Base-by-base conservation (phyloP, 2,888 invertebrate genomes). In the Torymus texanus region DNA sequence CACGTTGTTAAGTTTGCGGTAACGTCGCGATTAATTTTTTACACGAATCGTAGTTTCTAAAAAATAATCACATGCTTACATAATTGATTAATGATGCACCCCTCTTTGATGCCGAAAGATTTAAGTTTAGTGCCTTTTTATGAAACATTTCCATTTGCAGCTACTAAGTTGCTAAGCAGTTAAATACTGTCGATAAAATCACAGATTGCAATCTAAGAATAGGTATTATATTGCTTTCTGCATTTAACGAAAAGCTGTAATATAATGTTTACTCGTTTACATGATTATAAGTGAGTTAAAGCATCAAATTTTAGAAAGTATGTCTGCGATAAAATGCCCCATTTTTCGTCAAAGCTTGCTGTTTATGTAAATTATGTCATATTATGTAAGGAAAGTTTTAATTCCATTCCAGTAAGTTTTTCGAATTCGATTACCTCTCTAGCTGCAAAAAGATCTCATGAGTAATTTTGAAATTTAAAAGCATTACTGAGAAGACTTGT, bases 71-170 rank as follows among this genome's bases (percentile, higher is more conserved):
- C 21, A n/a, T 13, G 3, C 16, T 66, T 74, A 21, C 2, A 66
- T 66, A 63, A 74, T 74, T 73, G 66, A 24, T 18, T 21, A 24
- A 21, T 24, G 50, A 66, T 51, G 66, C 50, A 21, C 59, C 68
- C 50, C 14, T 51, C 13, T 61, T 62, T 41, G 53, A 41, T 51
- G 62, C 68, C 14, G 61, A 61, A 68, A 76, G 63, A 55, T 68
- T 62, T 62, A 53, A 68, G n/a, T 76, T 56, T 63, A 50, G 29
- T 68, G 14, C 62, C 21, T 75, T 75, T 75, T 75, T 62, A 61
- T 59, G 58, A 74, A 74, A 66, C 66, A 14, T 14, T 59, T 74
- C n/a, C 14, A 58, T 66, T 58, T 24, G 2, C 21, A 65, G 51
- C n/a, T 66, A 41, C 55, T 41, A 58, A 41, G 41, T 50, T 65